Base-by-base conservation (phyloP, 2,888 invertebrate genomes). In the Pollenia amentaria region DNA sequence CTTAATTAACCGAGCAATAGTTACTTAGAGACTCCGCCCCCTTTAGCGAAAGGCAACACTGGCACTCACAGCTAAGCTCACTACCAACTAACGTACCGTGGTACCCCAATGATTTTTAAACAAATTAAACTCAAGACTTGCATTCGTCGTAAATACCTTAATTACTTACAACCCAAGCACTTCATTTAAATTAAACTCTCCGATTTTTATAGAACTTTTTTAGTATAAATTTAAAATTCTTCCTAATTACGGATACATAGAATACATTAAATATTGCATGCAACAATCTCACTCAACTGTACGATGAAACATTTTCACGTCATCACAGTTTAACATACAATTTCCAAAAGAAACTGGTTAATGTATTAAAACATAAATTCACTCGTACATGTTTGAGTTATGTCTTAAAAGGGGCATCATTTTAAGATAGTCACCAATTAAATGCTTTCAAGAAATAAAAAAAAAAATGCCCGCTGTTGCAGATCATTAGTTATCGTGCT, bases 391-490 rank as follows among this genome's bases (percentile, higher is more conserved):
- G 38, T 73, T 55, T 46, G 72, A 65, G 64, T 82, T 62, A 38
- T 44, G 62, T 62, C 62, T 82, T 82, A 75, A 76, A 75, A 82
- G 75, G 69, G 75, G 69, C 82, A 82, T 82, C 82, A 76, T 62
- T 70, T 75, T 73, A 60, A 78, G 78, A 84, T 84, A 84, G 78
- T 78, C 65, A 60, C 65, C 78, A 84, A 84, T 84, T 84, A 84
- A 84, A 78, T 84, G 78, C 72, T 57, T 73, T 65, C 48, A n/a
- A 29, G 29, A 29, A 29, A 6, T 29, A 29, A 6, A 3, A 29
- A 29, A 3, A 29, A 3, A 42, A 76, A 76, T 73, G 18, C 62
- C 38, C 6, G 73, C 60, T 69, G 78, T 84, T 84, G 73, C 78
- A 67, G 60, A 79, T 84, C 84, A 84, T 79, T 84, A 78, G 78